Percentiles rank a stretch among this genome's conserved stretches.
Conservation (phyloP, 2,797 vertebrate genomes). For the Cyclura pinguis region DNA sequence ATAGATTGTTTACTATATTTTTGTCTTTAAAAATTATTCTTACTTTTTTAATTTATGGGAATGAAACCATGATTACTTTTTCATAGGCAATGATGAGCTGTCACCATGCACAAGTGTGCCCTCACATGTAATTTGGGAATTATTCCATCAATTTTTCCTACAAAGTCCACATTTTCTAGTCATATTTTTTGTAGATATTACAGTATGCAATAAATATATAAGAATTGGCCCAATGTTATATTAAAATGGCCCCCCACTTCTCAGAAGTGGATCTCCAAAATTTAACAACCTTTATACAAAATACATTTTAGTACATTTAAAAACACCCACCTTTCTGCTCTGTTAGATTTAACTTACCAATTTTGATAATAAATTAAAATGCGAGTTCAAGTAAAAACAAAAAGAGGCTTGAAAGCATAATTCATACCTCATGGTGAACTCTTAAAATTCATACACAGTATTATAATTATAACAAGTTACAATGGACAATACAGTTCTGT, state of each 20-base stretch:
- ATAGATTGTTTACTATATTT: too few species aligned
- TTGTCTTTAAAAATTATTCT: too few species aligned
- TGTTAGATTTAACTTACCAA: not conserved
- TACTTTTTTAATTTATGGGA: too few species aligned
- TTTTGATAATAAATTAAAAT: conserved; percentile 23
- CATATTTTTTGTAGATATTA: not conserved
- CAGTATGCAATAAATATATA: not conserved
- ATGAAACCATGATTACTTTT: not conserved
- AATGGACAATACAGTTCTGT: conserved; percentile 3
- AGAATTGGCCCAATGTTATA: not conserved
- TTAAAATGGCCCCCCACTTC: not conserved
- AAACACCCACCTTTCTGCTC: not conserved
- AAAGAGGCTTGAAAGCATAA: conserved; percentile 13
- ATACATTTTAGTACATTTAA: not conserved
- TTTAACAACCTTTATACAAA: not conserved
- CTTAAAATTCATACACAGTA: not conserved
- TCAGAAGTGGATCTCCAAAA: conserved; percentile 18
- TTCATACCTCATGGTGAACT: not conserved
- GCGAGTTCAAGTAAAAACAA: not conserved
- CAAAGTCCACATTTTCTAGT: not conserved
- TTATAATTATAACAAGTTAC: conserved; percentile 11
- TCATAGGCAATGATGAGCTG: not conserved
- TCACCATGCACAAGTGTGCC: not conserved
- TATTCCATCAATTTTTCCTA: conserved; percentile 1
- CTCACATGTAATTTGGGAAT: not conserved